phyloP scores from a whole-genome alignment of 1,140 invertebrate genomes.

The Globodera ellingtonae region DNA sequence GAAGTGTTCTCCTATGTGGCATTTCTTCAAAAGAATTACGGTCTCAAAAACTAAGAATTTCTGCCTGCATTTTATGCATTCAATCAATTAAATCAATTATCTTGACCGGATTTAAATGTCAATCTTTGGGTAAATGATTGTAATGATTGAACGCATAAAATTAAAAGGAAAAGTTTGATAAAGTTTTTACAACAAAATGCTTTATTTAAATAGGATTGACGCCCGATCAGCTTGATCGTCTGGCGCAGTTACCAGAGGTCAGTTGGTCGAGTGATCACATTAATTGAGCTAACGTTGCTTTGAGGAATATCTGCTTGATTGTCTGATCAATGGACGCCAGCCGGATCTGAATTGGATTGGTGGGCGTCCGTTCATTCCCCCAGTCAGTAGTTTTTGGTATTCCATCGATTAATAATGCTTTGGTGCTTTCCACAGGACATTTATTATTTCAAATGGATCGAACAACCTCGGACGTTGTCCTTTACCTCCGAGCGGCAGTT shows the following conservation, averaged over 20 bases:
- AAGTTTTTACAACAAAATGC: too few species aligned
- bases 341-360: conserved; percentile 65
- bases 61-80: too few species aligned
- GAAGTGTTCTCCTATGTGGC: conserved; percentile 65
- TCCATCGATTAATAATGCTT: not conserved
- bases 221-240: conserved; percentile 62
- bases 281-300: conserved; percentile 19
- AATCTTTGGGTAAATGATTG: too few species aligned
- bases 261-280: not conserved
- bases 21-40: conserved; percentile 65
- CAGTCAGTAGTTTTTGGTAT: conserved; percentile 12
- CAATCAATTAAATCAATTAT: too few species aligned
- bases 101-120: too few species aligned
- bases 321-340: conserved; percentile 63
- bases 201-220: conserved; percentile 40
- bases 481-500: conserved; percentile 63
- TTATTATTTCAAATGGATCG: conserved; percentile 66
- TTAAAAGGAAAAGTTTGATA: too few species aligned
- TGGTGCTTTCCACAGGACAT: conserved; percentile 44
- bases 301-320: conserved; percentile 63
- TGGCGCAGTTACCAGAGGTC: conserved; percentile 61
- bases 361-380: conserved; percentile 61
- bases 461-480: conserved; percentile 60
- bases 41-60: conserved; percentile 13
- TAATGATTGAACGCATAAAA: too few species aligned